A percentile compares a stretch with the other conserved stretches of the same genome.
phyloP scores from a whole-genome alignment of 2,888 invertebrate genomes.

The Drosophila meridionalis region DNA sequence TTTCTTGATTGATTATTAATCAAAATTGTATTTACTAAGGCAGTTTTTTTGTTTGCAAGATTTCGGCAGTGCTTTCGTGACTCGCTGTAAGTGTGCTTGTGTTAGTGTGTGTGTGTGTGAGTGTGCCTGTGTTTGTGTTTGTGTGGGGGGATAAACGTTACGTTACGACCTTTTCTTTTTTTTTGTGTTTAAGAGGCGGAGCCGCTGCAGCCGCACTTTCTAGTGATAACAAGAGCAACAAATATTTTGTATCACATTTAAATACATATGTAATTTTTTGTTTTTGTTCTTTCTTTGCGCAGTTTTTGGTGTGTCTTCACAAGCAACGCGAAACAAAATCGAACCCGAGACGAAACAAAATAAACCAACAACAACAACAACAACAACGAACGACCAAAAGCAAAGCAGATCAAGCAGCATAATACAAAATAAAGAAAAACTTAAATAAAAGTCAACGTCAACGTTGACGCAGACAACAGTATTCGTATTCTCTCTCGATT shows the following conservation, averaged over 20 bases:
- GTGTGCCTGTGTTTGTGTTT: slow-evolving; percentile 6
- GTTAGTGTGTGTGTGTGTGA: slow-evolving; percentile 1
- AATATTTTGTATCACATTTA: slow-evolving; percentile 25
- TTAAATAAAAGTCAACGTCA: slow-evolving; percentile 47
- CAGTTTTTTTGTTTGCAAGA: not conserved
- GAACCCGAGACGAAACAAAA: slow-evolving; percentile 38
- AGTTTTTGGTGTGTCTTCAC: slow-evolving; percentile 57
- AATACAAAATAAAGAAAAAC: slow-evolving; percentile 5
- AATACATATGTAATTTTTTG: slow-evolving; percentile 4
- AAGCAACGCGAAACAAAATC: slow-evolving; percentile 42
- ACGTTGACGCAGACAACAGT: slow-evolving; percentile 53
- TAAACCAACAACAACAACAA: slow-evolving; percentile 37
- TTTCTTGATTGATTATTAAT: slow-evolving; percentile 11
- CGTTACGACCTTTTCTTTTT: slow-evolving; percentile 8
- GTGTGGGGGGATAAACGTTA: slow-evolving; percentile 22
- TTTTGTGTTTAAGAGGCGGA: slow-evolving; percentile 49
- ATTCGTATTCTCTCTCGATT: slow-evolving; percentile 47
- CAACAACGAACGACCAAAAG: slow-evolving; percentile 34
- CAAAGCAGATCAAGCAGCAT: slow-evolving; percentile 28
- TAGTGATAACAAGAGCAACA: slow-evolving; percentile 37
- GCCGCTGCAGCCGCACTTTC: slow-evolving; percentile 37
- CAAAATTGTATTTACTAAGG: not conserved
- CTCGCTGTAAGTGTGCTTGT: not conserved
- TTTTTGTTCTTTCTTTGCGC: slow-evolving; percentile 26
- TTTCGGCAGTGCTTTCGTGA: not conserved